These are phyloP conservation scores for Phrynocephalus vlangalii DNA, from an alignment of 2,797 vertebrate species.

Conservation along the genomic window DNA sequence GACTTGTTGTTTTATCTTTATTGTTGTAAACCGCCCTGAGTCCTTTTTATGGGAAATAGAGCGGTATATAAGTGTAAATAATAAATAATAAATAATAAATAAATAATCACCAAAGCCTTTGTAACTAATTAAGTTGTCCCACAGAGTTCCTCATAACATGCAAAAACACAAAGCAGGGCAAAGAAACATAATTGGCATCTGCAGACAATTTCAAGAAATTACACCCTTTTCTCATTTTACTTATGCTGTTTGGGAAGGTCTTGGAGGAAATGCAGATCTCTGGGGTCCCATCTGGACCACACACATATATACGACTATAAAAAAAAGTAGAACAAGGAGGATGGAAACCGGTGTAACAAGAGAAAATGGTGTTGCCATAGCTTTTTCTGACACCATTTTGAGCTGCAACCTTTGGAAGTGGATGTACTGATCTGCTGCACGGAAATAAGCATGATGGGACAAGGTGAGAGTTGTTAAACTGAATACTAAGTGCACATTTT, in stretches of 20 bases:
- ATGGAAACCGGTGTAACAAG: no score
- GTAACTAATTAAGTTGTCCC: constrained; percentile 12
- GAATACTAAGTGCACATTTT: no score
- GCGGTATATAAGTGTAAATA: no score
- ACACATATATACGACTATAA: neutral
- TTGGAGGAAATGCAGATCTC: neutral
- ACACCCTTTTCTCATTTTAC: neutral
- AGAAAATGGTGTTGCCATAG: neutral
- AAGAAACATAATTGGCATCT: neutral
- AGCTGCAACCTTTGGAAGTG: neutral
- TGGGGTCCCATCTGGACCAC: neutral
- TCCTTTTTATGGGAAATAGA: no score
- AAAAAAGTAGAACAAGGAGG: neutral
- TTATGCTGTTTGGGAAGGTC: no score
- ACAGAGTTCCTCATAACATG: neutral
- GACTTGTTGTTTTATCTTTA: no score
- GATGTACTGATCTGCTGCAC: no score
- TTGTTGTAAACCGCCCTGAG: no score
- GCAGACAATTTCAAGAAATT: neutral
- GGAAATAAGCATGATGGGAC: no score
- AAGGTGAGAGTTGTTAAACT: no score
- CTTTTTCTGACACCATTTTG: neutral
- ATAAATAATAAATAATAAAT: no score
- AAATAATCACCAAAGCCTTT: neutral
- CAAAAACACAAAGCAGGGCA: neutral